Base-by-base conservation (phyloP, 2,888 invertebrate genomes). In the Kryphioiulus occultus region DNA sequence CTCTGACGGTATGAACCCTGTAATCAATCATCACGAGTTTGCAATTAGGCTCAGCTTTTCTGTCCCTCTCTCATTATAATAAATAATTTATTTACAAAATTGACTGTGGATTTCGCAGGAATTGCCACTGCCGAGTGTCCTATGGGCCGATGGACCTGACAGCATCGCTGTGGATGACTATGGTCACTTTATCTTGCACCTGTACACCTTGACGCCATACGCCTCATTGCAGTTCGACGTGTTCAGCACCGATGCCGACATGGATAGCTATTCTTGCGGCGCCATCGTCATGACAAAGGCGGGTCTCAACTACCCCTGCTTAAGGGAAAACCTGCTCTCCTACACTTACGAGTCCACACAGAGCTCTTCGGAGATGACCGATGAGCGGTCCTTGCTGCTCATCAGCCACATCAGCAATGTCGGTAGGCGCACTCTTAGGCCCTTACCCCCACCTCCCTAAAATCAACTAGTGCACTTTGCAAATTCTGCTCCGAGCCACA, bases 201-300 rank as follows among this genome's bases (percentile, higher is more conserved):
- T 87, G n/a, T 87, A 42, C 32, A 42, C 87, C n/a, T 30, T 44
- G 22, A n/a, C 39, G 15, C 82, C 87, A 35, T 26, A 82, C 3
- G 78, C 22, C 35, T 1, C n/a, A 12, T 82, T 53, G 9, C 9
- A 82, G 39, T 15, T 87, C 22, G 87, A 87, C 39, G 82, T 87
- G 17, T 87, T 87, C 44, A 82, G 87, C 30, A 22, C 7, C 22
- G 39, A 35, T 1, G 32, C 87, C 44, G 10, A 19, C 17, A 1
- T 19, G 44, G 87, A 87, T 22, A 82, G 83, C 39, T 87, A 87
- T 30, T 87, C 87, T 2, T 0, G 78, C 26, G 83, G 87, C 19
- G 82, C 82, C 26, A 87, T 87, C 44, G 32, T 87, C 15, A 22
- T 87, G 30, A 19, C 87, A 10, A 12, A 68, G 12, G 35, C n/a